Base-by-base conservation (phyloP, 1,140 invertebrate species). In the Pectinophora gossypiella region DNA sequence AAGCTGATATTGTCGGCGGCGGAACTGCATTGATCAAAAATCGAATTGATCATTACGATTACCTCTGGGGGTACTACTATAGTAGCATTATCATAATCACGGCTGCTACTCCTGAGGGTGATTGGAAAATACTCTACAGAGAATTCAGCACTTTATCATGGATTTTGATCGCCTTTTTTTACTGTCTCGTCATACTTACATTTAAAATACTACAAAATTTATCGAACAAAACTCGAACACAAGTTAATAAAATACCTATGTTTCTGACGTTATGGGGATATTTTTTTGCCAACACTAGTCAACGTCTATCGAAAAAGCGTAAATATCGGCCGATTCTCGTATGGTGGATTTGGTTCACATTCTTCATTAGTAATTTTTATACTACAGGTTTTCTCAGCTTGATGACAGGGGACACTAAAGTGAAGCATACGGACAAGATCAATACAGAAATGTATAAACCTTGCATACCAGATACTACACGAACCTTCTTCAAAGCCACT, bases 291-390 rank as follows among this genome's bases (percentile, higher is more conserved):
- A 70, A 73, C 23, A 27, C 44, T 20, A 54, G 56, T 45, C 15
- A 19, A 35, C 53, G 46, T 2, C 51, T 80, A 19, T 54, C 61
- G 27, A 59, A 51, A 36, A 38, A 55, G 0, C 65, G 35, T 48
- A 55, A 60, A 35, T 46, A 71, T 12, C 59, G 62, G 54, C 42
- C 47, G 1, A 51, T 77, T 19, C 16, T 77, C 0, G 23, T 70
- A 22, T 54, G 51, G 43, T 80, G 76, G 76, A 63, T 76, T 56
- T 67, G 61, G 65, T 80, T 74, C 38, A 64, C 74, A 38, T 80
- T 71, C 56, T 77, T 71, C n/a, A 64, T 80, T 4, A 58, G 16
- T 1, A 76, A 51, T 42, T 76, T 80, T 52, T 80, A 80, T 43
- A 74, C 56, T 23, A 72, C 74, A 12, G 65, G 62, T 20, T 61